A percentile compares a stretch with the other conserved stretches of the same genome.
Conservation (phyloP, 2,113 vertebrate genomes). For the Calidris pugnax region DNA sequence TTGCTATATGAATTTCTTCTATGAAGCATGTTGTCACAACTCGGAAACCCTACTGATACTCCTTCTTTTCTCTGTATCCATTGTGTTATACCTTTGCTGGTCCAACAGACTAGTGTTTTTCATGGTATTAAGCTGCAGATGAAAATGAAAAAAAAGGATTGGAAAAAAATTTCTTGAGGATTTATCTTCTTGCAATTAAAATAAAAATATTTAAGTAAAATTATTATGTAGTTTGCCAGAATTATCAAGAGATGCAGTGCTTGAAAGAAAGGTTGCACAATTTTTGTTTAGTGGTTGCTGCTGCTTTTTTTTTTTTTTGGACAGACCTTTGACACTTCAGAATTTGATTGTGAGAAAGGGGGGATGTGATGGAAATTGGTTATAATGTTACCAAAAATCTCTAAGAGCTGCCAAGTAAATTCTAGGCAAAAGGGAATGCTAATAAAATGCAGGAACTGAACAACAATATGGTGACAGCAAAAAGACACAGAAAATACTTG, state of each 20-base stretch:
- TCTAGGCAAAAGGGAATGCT: neutral
- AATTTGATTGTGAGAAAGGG: neutral
- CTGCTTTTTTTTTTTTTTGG: neutral
- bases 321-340: neutral
- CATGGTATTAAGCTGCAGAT: neutral
- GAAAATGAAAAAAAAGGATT: neutral
- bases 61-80: neutral
- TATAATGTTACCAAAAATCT: neutral
- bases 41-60: neutral
- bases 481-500: conserved; percentile 17
- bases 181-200: neutral
- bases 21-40: neutral
- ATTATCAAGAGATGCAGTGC: neutral
- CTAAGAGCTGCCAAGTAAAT: neutral
- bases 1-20: neutral
- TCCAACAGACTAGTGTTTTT: neutral
- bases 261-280: neutral
- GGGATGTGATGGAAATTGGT: neutral
- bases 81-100: neutral
- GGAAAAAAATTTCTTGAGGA: neutral
- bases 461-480: neutral
- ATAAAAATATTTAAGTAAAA: neutral
- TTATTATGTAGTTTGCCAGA: neutral
- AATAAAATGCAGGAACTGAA: neutral
- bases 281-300: neutral